Conservation (phyloP, 1,140 invertebrate genomes). For the Zaprionus tsacasi region DNA sequence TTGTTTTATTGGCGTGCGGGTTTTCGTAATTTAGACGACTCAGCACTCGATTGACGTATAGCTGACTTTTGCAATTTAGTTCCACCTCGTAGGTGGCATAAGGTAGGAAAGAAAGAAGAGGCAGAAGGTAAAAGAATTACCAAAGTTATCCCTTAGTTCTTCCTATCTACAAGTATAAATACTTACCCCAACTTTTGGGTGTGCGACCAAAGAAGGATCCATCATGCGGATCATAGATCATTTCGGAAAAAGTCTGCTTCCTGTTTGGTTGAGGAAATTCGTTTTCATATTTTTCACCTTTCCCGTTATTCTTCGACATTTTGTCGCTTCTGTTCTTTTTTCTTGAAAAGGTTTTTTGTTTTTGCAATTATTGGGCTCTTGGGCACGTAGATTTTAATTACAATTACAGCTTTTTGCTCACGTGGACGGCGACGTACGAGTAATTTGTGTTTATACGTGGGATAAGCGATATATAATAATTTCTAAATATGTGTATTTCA, state of each 20-base stretch:
- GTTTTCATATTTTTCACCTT: constrained; percentile 81
- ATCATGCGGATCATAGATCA: constrained; percentile 88
- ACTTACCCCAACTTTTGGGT: constrained; percentile 90
- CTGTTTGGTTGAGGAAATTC: constrained; percentile 85
- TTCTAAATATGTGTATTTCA: not conserved
- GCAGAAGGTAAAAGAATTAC: not conserved
- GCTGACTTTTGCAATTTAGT: constrained; percentile 3
- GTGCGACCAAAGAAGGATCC: constrained; percentile 89
- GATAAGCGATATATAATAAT: constrained; percentile 6
- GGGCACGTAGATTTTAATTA: constrained; percentile 35
- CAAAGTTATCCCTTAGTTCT: not conserved
- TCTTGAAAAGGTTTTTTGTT: constrained; percentile 32
- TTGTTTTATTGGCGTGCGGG: constrained; percentile 11
- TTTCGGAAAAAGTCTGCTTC: constrained; percentile 85
- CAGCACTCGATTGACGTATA: constrained; percentile 24
- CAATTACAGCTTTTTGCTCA: constrained; percentile 46
- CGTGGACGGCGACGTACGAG: constrained; percentile 50
- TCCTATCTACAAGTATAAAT: not conserved
- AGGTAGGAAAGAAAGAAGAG: not conserved
- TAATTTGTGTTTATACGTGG: constrained; percentile 8
- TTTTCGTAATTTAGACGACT: constrained; percentile 22
- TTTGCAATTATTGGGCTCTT: constrained; percentile 1
- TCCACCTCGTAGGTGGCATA: constrained; percentile 1
- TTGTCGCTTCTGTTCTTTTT: constrained; percentile 42
- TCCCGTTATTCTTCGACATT: constrained; percentile 81